phyloP scores from a whole-genome alignment of 2,888 invertebrate genomes.

The Heliconius erato region DNA sequence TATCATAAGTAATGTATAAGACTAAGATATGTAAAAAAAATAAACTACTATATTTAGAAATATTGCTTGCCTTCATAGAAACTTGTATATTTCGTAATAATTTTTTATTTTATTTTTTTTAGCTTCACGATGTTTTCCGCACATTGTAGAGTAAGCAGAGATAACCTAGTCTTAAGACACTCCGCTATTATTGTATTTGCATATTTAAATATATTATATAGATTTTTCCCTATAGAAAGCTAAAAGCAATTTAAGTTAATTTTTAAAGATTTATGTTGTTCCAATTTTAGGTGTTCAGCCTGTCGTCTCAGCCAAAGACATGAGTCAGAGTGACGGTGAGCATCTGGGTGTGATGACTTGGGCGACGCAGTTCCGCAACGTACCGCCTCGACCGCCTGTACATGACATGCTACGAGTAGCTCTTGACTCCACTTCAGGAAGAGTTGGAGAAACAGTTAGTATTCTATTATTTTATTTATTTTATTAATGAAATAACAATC shows the following conservation, averaged over 20 bases:
- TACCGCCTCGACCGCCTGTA: slow-evolving; percentile 93
- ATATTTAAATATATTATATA: neutral
- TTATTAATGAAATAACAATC: no score
- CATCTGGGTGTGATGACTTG: slow-evolving; percentile 99
- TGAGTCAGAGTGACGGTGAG: slow-evolving; percentile 97
- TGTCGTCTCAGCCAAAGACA: slow-evolving; percentile 95
- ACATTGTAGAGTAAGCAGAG: no score
- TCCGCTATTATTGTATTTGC: no score
- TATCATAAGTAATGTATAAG: no score
- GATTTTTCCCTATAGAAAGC: neutral
- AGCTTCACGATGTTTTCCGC: no score
- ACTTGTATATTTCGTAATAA: no score
- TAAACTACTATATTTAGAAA: no score
- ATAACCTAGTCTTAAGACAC: no score
- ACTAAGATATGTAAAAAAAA: no score
- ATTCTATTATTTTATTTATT: neutral
- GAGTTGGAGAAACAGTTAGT: slow-evolving; percentile 94
- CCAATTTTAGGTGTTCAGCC: slow-evolving; percentile 90
- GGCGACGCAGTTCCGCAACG: slow-evolving; percentile 96
- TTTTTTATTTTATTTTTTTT: no score
- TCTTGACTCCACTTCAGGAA: slow-evolving; percentile 93
- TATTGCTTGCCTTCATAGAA: no score
- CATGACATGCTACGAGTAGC: slow-evolving; percentile 93
- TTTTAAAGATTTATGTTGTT: neutral
- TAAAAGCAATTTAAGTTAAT: neutral